Evolutionary conservation across 1,140 invertebrate species (phyloP).

Genomic region (Daktulosphaira vitifoliae): DNA sequence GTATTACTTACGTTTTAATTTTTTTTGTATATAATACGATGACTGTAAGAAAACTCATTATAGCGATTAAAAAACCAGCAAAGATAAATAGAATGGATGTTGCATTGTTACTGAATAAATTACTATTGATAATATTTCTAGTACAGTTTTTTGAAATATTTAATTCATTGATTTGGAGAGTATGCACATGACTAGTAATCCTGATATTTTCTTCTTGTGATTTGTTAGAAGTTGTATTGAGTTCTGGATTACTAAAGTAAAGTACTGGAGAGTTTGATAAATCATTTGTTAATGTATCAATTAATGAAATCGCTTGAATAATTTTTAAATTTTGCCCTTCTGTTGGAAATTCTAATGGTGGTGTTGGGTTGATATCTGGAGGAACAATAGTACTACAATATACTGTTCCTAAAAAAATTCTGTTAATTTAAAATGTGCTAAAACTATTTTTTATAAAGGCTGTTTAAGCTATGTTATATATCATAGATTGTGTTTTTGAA

Average conservation of each 20-base stretch:
- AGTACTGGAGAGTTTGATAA: not conserved
- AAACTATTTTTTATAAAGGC: too few relatives aligned
- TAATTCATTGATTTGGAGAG: not conserved
- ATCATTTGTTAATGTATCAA: not conserved
- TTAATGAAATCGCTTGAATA: not conserved
- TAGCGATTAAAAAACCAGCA: not conserved
- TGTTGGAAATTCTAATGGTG: conserved; percentile 17
- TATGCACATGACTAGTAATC: too few relatives aligned
- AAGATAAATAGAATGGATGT: not conserved
- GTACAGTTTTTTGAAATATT: conserved; percentile 16
- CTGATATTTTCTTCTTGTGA: not conserved
- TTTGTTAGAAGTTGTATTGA: not conserved
- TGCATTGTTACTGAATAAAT: not conserved
- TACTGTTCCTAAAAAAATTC: not conserved
- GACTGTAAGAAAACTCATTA: not conserved
- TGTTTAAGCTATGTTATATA: too few relatives aligned
- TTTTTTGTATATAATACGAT: conserved; percentile 1
- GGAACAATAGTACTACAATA: conserved; percentile 1
- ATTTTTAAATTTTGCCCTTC: conserved; percentile 9
- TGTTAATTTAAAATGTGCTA: too few relatives aligned
- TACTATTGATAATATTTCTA: conserved; percentile 1
- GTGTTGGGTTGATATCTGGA: conserved; percentile 5
- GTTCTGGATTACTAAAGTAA: not conserved
- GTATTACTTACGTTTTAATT: conserved; percentile 15
- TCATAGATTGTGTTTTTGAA: too few relatives aligned